A percentile compares a stretch with the other conserved stretches of the same genome.
Evolutionary conservation across 2,797 vertebrate genomes (phyloP).

Genomic region (Chiroxiphia lanceolata): DNA sequence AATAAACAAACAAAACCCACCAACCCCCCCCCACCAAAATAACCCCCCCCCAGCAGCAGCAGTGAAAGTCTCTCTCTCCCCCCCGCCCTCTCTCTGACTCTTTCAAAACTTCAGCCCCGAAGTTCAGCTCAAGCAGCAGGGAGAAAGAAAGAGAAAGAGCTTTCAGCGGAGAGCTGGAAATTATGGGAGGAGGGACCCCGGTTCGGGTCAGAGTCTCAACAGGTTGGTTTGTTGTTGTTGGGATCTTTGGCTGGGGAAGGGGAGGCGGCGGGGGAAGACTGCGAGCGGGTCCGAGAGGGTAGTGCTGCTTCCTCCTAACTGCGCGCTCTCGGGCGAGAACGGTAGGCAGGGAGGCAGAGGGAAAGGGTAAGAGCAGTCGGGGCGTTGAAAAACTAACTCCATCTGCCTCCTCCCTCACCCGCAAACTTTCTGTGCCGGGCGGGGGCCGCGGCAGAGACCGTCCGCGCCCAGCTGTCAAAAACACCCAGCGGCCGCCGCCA

Average conservation of each 20-base stretch:
- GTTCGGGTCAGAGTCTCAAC: slow-evolving; percentile 48
- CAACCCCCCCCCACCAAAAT: background rate
- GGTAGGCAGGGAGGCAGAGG: background rate
- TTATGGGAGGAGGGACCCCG: slow-evolving; percentile 38
- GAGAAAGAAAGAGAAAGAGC: background rate
- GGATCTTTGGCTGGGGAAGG: background rate
- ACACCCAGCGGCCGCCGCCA: slow-evolving; percentile 55
- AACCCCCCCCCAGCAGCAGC: background rate
- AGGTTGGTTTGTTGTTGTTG: slow-evolving; percentile 55
- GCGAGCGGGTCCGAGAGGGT: background rate
- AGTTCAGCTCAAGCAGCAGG: background rate
- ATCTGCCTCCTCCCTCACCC: background rate
- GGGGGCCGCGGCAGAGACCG: slow-evolving; percentile 26
- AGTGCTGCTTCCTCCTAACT: background rate
- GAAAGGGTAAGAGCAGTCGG: background rate
- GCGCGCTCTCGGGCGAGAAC: background rate
- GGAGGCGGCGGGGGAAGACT: background rate
- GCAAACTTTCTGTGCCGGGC: slow-evolving; percentile 6
- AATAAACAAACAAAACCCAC: no score
- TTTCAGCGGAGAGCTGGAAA: slow-evolving; percentile 13
- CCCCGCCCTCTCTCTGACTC: background rate
- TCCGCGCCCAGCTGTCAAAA: slow-evolving; percentile 71
- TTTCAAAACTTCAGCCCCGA: slow-evolving; percentile 26
- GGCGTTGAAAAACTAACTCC: background rate
- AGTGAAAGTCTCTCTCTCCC: background rate